Base-by-base conservation (phyloP, 2,113 vertebrate genomes). In the Paralichthys olivaceus region DNA sequence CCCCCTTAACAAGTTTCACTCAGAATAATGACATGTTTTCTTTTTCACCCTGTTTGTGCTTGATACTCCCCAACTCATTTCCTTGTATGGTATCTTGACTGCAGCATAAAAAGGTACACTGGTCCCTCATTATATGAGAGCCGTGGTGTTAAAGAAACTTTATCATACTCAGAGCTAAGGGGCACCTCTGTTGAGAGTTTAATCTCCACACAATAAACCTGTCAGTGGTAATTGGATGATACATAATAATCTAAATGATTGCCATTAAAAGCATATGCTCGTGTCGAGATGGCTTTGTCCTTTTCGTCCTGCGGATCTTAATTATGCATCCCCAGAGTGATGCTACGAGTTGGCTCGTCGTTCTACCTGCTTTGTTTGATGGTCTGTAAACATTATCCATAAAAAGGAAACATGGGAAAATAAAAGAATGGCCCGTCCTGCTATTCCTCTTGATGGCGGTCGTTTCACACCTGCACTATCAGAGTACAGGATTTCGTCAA, bases 301-400 rank as follows among this genome's bases (percentile, higher is more conserved):
- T 75, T 66, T 77, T 80, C 82, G 77, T 80, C 75, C 69, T 62
- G n/a, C 75, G 53, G 67, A 77, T 86, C 53, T 76, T 83, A 83
- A 92, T 91, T 80, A 90, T 90, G 83, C 78, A 4, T 89, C 88
- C 83, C 85, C 56, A 62, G 90, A 84, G 87, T 80, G 68, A 69
- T 69, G 76, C 75, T 60, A 70, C 7, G 63, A 14, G 49, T 70
- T 19, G 34, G 76, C 43, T 69, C 49, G 23, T 80, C 23, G 25
- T 71, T 85, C 57, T 62, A 66, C 75, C 65, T 77, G 78, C 65
- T 69, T 71, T 81, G 59, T 85, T 84, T 73, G 60, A 75, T 45
- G 58, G 55, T 51, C 63, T 67, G 51, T 63, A 82, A 85, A 85
- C 76, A 82, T 43, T 1, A 23, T 58, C 32, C 63, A n/a, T 68